These are phyloP conservation scores for Labeo calbasu DNA, from an alignment of 2,797 vertebrate genomes.

Conservation along the genomic window DNA sequence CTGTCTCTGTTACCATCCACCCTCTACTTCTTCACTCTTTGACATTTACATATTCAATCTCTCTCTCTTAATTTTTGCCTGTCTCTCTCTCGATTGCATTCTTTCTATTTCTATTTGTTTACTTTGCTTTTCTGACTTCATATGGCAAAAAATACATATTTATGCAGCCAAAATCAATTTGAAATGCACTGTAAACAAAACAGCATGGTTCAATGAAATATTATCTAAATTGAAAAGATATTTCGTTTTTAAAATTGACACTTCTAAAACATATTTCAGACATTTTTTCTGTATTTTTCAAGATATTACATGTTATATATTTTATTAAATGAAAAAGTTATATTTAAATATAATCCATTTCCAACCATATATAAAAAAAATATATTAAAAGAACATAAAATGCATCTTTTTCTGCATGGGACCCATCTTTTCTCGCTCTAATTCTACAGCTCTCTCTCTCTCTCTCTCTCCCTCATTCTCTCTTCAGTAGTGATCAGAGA, in stretches of 20 bases:
- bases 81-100: conserved; percentile 21
- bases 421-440: conserved; percentile 5
- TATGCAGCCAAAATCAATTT: not conserved
- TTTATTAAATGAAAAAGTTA: not conserved
- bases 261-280: not conserved
- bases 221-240: not conserved
- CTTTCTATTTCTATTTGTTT: not conserved
- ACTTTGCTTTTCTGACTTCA: not conserved
- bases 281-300: not conserved
- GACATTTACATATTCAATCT: conserved; percentile 27
- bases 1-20: conserved; percentile 48
- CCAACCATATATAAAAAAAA: not conserved
- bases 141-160: not conserved
- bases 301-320: not conserved
- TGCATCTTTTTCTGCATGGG: conserved; percentile 1
- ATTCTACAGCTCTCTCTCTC: conserved; percentile 1
- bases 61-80: conserved; percentile 11
- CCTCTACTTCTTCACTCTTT: conserved; percentile 43
- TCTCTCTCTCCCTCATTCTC: conserved; percentile 34
- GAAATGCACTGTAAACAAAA: not conserved
- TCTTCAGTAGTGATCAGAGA: conserved; percentile 57
- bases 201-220: not conserved
- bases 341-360: not conserved
- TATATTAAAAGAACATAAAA: not conserved
- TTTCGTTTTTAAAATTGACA: not conserved